These are phyloP conservation scores for Leucoraja erinaceus DNA, from an alignment of 2,113 vertebrate genomes.

Conservation along the genomic window DNA sequence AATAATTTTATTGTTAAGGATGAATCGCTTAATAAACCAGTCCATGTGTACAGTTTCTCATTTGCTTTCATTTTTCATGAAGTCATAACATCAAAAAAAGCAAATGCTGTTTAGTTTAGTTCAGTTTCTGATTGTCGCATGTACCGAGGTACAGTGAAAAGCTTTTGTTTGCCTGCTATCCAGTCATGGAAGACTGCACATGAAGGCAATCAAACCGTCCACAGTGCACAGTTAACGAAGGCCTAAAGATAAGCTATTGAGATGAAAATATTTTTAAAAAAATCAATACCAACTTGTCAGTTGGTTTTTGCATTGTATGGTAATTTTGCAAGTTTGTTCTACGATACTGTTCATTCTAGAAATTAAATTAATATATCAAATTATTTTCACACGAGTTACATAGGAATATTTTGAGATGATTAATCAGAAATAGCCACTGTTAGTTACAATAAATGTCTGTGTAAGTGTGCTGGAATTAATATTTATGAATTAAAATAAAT, in stretches of 20 bases:
- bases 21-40: neutral
- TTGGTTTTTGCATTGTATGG: neutral
- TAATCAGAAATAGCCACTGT: neutral
- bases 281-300: neutral
- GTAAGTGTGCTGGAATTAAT: neutral
- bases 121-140: too few species aligned
- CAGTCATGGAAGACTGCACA: too few species aligned
- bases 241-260: neutral
- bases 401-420: neutral
- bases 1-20: conserved; percentile 14
- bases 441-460: neutral
- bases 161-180: too few species aligned
- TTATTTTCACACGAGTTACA: neutral
- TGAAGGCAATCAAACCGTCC: too few species aligned
- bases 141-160: too few species aligned
- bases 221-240: neutral
- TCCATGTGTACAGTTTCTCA: neutral
- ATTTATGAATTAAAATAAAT: conserved; percentile 13
- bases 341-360: neutral
- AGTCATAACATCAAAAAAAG: neutral
- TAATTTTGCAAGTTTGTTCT: neutral
- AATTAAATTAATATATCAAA: neutral
- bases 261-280: conserved; percentile 8
- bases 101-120: neutral
- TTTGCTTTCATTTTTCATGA: conserved; percentile 4